Evolutionary conservation across 2,113 vertebrate genomes (phyloP).

Genomic region (Atractosteus spatula): DNA sequence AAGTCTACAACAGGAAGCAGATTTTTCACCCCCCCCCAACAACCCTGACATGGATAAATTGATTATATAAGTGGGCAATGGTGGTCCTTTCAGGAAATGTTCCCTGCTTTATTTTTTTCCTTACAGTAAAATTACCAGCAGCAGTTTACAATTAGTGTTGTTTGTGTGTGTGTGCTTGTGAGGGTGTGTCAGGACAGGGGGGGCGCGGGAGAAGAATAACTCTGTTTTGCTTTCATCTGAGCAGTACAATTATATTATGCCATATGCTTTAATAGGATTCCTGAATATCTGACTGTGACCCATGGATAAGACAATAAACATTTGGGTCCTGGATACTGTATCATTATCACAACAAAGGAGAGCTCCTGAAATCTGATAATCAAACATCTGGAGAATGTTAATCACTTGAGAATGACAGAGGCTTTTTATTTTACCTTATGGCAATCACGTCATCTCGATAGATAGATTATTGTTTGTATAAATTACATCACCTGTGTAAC

Average conservation of each 20-base stretch:
- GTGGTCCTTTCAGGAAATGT: slow-evolving; percentile 73
- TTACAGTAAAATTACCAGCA: slow-evolving; percentile 78
- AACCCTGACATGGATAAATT: slow-evolving; percentile 67
- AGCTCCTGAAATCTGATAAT: slow-evolving; percentile 84
- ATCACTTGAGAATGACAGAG: slow-evolving; percentile 87
- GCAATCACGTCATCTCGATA: slow-evolving; percentile 70
- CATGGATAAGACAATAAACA: slow-evolving; percentile 81
- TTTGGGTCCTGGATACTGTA: slow-evolving; percentile 81
- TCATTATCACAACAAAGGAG: slow-evolving; percentile 89
- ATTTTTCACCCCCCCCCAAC: slow-evolving; percentile 61
- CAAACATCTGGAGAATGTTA: slow-evolving; percentile 86
- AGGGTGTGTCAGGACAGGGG: not conserved
- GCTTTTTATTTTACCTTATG: slow-evolving; percentile 80
- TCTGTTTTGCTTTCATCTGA: slow-evolving; percentile 78
- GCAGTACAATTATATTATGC: slow-evolving; percentile 74
- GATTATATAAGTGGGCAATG: slow-evolving; percentile 71
- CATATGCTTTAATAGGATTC: slow-evolving; percentile 76
- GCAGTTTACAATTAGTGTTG: slow-evolving; percentile 79
- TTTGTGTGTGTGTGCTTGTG: slow-evolving; percentile 1
- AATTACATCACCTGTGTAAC: slow-evolving; percentile 77
- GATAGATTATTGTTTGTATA: slow-evolving; percentile 79
- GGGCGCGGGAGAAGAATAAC: slow-evolving; percentile 71
- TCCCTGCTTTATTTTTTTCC: slow-evolving; percentile 61
- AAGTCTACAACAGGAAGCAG: slow-evolving; percentile 52
- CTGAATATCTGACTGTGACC: slow-evolving; percentile 78